These are phyloP conservation scores for Meles meles DNA, from an alignment of 2,113 vertebrate genomes.

Conservation along the genomic window DNA sequence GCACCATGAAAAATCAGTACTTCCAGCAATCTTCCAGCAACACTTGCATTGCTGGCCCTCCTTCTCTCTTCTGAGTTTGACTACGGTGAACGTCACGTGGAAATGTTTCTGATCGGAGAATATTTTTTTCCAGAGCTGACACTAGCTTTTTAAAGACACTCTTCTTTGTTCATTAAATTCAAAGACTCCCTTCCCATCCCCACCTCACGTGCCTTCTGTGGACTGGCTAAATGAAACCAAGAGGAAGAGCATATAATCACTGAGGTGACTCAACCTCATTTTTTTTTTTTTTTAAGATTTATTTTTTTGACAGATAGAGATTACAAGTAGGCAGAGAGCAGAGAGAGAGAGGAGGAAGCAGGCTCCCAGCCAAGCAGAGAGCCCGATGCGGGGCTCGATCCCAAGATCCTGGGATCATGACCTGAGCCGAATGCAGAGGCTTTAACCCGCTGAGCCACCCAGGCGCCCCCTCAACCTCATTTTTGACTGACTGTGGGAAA, in stretches of 20 bases:
- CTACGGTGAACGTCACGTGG: not conserved
- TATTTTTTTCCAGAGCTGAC: not conserved
- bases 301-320: no score
- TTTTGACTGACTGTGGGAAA: not conserved
- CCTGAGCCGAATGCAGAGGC: no score
- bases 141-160: not conserved
- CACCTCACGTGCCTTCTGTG: not conserved
- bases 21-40: not conserved
- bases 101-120: not conserved
- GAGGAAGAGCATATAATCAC: not conserved
- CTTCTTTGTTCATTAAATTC: not conserved
- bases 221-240: not conserved
- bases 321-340: no score
- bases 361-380: no score
- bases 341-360: no score
- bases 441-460: no score
- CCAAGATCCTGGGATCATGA: no score
- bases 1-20: not conserved
- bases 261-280: not conserved
- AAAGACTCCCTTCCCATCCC: not conserved
- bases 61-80: not conserved
- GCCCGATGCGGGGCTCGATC: no score
- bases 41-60: not conserved
- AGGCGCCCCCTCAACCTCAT: no score
- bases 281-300: no score